These are phyloP conservation scores for Hycleus cichorii DNA, from an alignment of 1,140 invertebrate genomes.

Conservation along the genomic window DNA sequence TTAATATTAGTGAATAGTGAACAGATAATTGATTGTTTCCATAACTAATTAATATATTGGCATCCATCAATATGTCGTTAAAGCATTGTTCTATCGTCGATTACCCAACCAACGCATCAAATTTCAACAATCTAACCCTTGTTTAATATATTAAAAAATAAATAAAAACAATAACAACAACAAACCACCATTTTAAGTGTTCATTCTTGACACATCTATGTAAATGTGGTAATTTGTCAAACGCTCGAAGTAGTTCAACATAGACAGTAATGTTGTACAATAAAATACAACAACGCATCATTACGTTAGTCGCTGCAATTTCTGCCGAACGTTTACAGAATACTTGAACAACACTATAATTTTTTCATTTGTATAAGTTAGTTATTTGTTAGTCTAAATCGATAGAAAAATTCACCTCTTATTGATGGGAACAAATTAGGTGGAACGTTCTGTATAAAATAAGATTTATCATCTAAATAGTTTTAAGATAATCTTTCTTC, in stretches of 20 bases:
- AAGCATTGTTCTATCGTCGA: slow-evolving; percentile 1
- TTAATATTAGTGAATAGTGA: slow-evolving; percentile 2
- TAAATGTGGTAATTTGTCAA: slow-evolving; percentile 23
- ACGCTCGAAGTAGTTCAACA: slow-evolving; percentile 15
- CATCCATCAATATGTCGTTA: slow-evolving; percentile 1
- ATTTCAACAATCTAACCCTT: background rate
- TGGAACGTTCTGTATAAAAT: no score
- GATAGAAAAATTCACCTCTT: background rate
- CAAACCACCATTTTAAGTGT: slow-evolving; percentile 12
- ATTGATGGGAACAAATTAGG: background rate
- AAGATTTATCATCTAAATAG: no score
- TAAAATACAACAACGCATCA: slow-evolving; percentile 18
- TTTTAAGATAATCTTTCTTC: slow-evolving; percentile 1
- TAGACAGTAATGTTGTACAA: slow-evolving; percentile 18
- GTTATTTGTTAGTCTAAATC: background rate
- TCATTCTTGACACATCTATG: slow-evolving; percentile 21
- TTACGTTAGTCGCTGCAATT: slow-evolving; percentile 14
- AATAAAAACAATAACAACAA: slow-evolving; percentile 5
- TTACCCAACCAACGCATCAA: background rate
- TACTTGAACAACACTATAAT: slow-evolving; percentile 7
- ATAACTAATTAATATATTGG: slow-evolving; percentile 10
- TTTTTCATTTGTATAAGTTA: background rate
- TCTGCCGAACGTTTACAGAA: slow-evolving; percentile 14
- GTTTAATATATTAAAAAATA: no score
- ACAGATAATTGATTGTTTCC: background rate